Evolutionary conservation across 2,113 vertebrate genomes (phyloP).

Genomic region (Thermophis baileyi): DNA sequence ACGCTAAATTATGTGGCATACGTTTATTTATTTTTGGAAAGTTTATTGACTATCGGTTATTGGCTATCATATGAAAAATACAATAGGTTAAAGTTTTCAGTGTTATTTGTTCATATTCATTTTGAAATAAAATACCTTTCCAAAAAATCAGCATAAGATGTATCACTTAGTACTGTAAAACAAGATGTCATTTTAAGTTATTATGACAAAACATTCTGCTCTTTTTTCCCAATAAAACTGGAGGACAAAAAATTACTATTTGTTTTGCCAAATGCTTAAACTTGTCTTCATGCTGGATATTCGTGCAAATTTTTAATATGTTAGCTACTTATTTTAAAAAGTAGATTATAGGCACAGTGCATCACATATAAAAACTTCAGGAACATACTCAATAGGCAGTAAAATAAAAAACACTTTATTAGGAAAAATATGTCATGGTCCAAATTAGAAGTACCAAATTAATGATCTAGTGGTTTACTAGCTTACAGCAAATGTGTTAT

Average conservation of each 20-base stretch:
- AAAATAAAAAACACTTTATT: neutral
- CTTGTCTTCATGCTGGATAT: slow-evolving; percentile 37
- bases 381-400: neutral
- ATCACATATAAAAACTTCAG: neutral
- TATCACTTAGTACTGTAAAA: neutral
- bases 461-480: neutral
- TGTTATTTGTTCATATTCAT: neutral
- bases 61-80: neutral
- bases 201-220: neutral
- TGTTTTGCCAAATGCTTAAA: slow-evolving; percentile 42
- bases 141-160: neutral
- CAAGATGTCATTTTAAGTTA: neutral
- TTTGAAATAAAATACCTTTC: neutral
- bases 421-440: neutral
- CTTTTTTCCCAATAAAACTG: neutral
- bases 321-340: slow-evolving; percentile 29
- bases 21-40: neutral
- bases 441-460: neutral
- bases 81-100: neutral
- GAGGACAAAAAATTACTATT: neutral
- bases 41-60: neutral
- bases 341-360: slow-evolving; percentile 18
- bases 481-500: neutral
- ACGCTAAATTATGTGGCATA: neutral
- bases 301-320: slow-evolving; percentile 33